Evolutionary conservation across 1,140 invertebrate species (phyloP).

Genomic region (Drosophila pachea): DNA sequence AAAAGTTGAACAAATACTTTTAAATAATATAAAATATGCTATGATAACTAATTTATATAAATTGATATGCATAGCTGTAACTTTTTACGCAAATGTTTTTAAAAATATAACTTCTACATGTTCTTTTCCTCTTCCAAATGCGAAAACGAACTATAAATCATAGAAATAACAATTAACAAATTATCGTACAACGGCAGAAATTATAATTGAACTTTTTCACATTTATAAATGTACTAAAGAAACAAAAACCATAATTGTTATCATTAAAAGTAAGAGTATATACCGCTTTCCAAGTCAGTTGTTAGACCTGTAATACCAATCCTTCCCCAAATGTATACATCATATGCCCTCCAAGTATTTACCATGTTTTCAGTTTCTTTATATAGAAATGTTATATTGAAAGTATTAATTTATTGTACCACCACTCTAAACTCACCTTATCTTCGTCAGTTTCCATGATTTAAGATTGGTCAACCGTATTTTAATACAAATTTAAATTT

Average conservation of each 20-base stretch:
- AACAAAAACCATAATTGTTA: conserved; percentile 37
- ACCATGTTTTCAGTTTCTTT: conserved; percentile 15
- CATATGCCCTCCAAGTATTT: conserved; percentile 58
- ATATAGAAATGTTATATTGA: conserved; percentile 35
- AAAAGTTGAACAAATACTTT: conserved; percentile 57
- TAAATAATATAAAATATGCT: conserved; percentile 61
- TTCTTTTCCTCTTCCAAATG: conserved; percentile 53
- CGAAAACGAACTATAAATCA: conserved; percentile 35
- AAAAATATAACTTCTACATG: conserved; percentile 35
- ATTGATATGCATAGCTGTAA: conserved; percentile 21
- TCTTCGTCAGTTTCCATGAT: conserved; percentile 58
- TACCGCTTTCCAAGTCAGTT: conserved; percentile 44
- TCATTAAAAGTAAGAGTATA: conserved; percentile 36
- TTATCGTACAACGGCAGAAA: conserved; percentile 30
- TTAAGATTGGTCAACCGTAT: conserved; percentile 39
- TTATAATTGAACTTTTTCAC: conserved; percentile 52
- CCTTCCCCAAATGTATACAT: conserved; percentile 33
- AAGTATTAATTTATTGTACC: conserved; percentile 57
- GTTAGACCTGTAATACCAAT: conserved; percentile 22
- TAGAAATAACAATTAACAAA: conserved; percentile 35
- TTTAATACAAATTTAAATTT: conserved; percentile 18
- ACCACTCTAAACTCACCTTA: conserved; percentile 24
- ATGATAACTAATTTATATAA: conserved; percentile 63
- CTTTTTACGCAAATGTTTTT: conserved; percentile 38
- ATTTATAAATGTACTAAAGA: conserved; percentile 45